Base-by-base conservation (phyloP, 2,113 vertebrate species). In the Ascaphus truei region DNA sequence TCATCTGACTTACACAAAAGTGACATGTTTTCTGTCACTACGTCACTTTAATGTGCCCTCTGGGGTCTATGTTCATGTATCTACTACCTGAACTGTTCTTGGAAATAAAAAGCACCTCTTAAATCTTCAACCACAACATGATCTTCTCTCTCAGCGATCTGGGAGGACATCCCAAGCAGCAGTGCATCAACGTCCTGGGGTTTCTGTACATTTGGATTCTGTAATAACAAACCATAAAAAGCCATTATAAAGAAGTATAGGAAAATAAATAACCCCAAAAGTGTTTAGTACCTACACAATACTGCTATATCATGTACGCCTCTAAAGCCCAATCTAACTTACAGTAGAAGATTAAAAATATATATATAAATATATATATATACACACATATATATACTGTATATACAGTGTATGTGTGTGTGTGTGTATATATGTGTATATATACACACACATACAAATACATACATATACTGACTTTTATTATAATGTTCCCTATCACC, bases 91-190 rank as follows among this genome's bases (percentile, higher is more conserved):
- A 37, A 37, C 3, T 37, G 34, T 15, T n/a, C n/a, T n/a, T n/a
- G 12, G 33, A 34, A n/a, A 34, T 5, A 41, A 41, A 5, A 45
- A 45, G 75, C 64, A 93, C 92, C 91, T 92, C 75, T 81, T 20
- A 88, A 53, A 60, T 94, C 93, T 81, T 95, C 93, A 39, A 92
- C 86, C 34, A 91, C 69, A 11, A 88, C 45, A 15, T 91, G 84
- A 62, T 92, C 89, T 75, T 92, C 90, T 81, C 79, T 85, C 79
- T 95, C 87, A 2, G 86, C 79, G 5, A 90, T 88, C 79, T 94
- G 90, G 25, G 92, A 92, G 9, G 83, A 79, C 94, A 93, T 92
- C 58, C 91, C 90, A 83, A 92, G 75, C 20, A 92, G 53, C 27
- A 93, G 79, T 0, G 86, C 75, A 0, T 93, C 90, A 16, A 94